phyloP scores from a whole-genome alignment of 2,797 vertebrate species.

The Hipposideros larvatus region DNA sequence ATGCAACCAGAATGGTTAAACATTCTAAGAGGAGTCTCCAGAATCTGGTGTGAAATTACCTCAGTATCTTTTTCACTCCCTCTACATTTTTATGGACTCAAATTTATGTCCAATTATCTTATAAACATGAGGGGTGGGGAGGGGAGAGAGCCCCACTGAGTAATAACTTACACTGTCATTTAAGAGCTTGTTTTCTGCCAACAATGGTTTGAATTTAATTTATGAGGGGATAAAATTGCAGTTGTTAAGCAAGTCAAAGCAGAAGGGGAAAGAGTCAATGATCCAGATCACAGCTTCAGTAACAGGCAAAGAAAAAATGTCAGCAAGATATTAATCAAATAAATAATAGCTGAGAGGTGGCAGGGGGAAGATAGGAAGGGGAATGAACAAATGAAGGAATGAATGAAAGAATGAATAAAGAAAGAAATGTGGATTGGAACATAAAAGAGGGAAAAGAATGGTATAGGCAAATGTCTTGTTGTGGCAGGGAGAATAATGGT shows the following conservation, averaged over 20 bases:
- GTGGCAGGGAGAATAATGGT: background rate
- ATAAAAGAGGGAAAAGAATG: background rate
- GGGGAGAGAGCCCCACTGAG: background rate
- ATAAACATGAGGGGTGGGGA: background rate
- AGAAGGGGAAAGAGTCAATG: conserved; percentile 12
- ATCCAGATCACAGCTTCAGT: background rate
- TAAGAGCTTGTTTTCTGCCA: conserved; percentile 46
- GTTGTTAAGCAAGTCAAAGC: conserved; percentile 39
- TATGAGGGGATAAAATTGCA: conserved; percentile 48
- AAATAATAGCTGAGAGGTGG: conserved; percentile 8
- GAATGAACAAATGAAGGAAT: background rate
- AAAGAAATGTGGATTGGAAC: background rate
- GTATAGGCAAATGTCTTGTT: background rate
- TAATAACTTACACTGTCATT: conserved; percentile 31
- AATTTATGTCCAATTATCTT: conserved; percentile 62
- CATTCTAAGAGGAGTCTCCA: background rate
- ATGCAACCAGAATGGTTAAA: background rate
- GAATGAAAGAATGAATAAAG: background rate
- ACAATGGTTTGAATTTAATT: conserved; percentile 46
- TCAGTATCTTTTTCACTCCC: background rate
- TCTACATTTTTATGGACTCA: background rate
- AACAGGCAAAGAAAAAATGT: background rate
- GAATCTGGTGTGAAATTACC: conserved; percentile 1
- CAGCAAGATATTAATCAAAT: conserved; percentile 40
- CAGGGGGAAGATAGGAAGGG: no score